Evolutionary conservation across 2,888 invertebrate genomes (phyloP).

Genomic region (Machimus rusticus): DNA sequence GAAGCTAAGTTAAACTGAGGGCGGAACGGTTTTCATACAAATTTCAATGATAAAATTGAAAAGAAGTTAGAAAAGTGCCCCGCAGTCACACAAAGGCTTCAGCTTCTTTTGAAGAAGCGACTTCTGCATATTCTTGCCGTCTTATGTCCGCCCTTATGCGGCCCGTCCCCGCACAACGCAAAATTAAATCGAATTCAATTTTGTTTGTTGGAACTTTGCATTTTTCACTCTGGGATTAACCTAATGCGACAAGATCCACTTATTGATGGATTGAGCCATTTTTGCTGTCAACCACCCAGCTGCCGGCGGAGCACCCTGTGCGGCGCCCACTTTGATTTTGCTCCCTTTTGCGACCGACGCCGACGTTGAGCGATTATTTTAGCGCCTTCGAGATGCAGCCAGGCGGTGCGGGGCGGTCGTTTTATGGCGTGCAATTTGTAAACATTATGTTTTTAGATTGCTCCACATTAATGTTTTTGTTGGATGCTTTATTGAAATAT

Average conservation of each 20-base stretch:
- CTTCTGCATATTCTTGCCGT: neutral
- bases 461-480: neutral
- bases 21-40: neutral
- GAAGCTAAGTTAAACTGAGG: neutral
- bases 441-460: neutral
- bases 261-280: slow-evolving; percentile 20
- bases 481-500: neutral
- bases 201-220: slow-evolving; percentile 1
- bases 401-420: neutral
- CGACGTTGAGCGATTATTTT: neutral
- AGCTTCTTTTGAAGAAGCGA: neutral
- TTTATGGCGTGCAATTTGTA: neutral
- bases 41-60: neutral
- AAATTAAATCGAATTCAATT: slow-evolving; percentile 4
- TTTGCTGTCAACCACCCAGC: neutral
- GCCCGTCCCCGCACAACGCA: neutral
- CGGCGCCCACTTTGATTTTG: neutral
- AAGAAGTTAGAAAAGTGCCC: neutral
- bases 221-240: neutral
- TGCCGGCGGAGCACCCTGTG: neutral
- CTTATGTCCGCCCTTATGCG: neutral
- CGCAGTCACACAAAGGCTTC: neutral
- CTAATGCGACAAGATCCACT: neutral
- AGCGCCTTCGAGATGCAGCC: neutral
- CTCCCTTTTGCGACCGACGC: neutral